Conservation (phyloP, 2,113 vertebrate genomes). For the Brienomyrus brachyistius region DNA sequence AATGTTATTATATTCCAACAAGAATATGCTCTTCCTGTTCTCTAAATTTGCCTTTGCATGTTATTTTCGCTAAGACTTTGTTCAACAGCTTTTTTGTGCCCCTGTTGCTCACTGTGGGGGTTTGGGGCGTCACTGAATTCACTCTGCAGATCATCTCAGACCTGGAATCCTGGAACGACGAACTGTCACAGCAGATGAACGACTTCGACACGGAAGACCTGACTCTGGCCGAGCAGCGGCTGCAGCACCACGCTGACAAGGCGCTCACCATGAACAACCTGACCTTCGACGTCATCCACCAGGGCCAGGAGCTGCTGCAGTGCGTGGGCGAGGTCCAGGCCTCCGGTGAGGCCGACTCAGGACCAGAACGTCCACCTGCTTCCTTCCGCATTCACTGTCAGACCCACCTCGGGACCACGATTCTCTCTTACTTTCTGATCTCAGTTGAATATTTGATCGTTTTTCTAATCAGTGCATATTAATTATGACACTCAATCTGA, state of each 20-base stretch:
- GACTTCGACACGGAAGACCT: slow-evolving; percentile 97
- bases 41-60: neutral
- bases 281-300: slow-evolving; percentile 97
- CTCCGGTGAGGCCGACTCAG: slow-evolving; percentile 70
- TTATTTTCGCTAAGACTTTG: neutral
- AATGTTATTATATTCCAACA: neutral
- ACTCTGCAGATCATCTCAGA: slow-evolving; percentile 86
- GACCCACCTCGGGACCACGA: neutral
- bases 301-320: slow-evolving; percentile 94
- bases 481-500: neutral
- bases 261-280: slow-evolving; percentile 98
- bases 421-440: neutral
- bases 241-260: slow-evolving; percentile 97
- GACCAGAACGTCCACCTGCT: neutral
- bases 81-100: neutral
- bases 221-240: slow-evolving; percentile 87
- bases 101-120: neutral
- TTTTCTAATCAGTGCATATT: neutral
- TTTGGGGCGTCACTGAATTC: neutral
- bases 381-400: neutral
- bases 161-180: slow-evolving; percentile 96
- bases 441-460: neutral
- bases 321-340: slow-evolving; percentile 96
- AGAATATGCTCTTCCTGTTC: neutral
- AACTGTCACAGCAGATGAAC: slow-evolving; percentile 90